Percentiles rank a stretch among this genome's conserved stretches.
These are phyloP conservation scores for Leptinotarsa juncta DNA, from an alignment of 2,888 invertebrate genomes.

Conservation along the genomic window DNA sequence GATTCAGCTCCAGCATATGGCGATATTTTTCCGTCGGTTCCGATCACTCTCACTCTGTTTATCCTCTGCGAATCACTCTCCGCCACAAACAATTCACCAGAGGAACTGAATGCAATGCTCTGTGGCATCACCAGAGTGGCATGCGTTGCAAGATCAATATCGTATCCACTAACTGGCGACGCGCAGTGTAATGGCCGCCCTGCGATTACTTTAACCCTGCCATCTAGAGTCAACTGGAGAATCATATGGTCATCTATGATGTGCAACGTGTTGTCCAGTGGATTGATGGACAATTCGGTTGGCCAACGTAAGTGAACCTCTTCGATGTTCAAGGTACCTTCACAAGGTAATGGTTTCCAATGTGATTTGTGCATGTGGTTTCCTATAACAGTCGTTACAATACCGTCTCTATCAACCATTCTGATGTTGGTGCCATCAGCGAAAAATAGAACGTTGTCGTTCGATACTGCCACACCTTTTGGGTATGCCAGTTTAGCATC, in stretches of 20 bases:
- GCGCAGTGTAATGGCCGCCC: slow-evolving; percentile 94
- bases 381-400: slow-evolving; percentile 91
- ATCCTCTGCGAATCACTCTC: slow-evolving; percentile 96
- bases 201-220: slow-evolving; percentile 91
- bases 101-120: slow-evolving; percentile 92
- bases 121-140: slow-evolving; percentile 93
- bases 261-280: slow-evolving; percentile 92
- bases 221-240: slow-evolving; percentile 90
- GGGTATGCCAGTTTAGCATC: slow-evolving; percentile 96
- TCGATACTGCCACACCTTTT: slow-evolving; percentile 94
- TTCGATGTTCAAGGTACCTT: slow-evolving; percentile 90
- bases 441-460: slow-evolving; percentile 92
- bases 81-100: slow-evolving; percentile 92
- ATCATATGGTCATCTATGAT: slow-evolving; percentile 98
- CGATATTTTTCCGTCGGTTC: slow-evolving; percentile 92
- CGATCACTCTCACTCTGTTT: slow-evolving; percentile 89
- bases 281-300: slow-evolving; percentile 93
- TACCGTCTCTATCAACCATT: slow-evolving; percentile 92
- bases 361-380: slow-evolving; percentile 94
- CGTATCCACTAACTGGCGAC: slow-evolving; percentile 81
- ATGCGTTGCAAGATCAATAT: slow-evolving; percentile 89
- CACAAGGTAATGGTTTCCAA: slow-evolving; percentile 94
- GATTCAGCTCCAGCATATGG: slow-evolving; percentile 95
- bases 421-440: slow-evolving; percentile 94
- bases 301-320: slow-evolving; percentile 97